Percentiles rank a stretch among this genome's conserved stretches.
phyloP scores from a whole-genome alignment of 2,113 vertebrate genomes.

The Cichladusa arquata region DNA sequence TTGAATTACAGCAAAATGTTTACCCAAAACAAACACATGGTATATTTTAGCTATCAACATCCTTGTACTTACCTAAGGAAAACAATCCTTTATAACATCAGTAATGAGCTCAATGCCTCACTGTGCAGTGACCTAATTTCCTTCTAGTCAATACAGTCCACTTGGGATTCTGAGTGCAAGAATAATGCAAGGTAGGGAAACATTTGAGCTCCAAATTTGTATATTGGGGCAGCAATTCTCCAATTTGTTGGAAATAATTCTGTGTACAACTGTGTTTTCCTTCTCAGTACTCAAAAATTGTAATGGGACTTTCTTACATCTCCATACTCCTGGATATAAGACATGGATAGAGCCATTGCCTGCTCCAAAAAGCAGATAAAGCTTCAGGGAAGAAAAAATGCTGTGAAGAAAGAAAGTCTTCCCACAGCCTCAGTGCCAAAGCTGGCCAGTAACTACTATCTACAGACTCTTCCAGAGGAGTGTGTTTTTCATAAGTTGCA shows the following conservation, averaged over 20 bases:
- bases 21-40: background rate
- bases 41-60: background rate
- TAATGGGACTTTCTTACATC: background rate
- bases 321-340: background rate
- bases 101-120: background rate
- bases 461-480: background rate
- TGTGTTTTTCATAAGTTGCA: background rate
- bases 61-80: background rate
- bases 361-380: background rate
- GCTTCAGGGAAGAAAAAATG: background rate
- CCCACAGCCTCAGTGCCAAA: background rate
- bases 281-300: background rate
- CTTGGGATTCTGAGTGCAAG: background rate
- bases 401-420: background rate
- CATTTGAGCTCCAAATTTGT: background rate
- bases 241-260: background rate
- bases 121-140: background rate
- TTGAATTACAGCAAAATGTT: background rate
- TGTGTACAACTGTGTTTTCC: background rate
- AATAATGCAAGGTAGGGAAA: background rate
- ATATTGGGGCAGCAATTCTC: background rate
- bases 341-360: rapidly evolving
- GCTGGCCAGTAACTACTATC: background rate
- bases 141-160: background rate
- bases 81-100: background rate